Conservation (phyloP, 2,113 vertebrate genomes). For the Aptenodytes forsteri region DNA sequence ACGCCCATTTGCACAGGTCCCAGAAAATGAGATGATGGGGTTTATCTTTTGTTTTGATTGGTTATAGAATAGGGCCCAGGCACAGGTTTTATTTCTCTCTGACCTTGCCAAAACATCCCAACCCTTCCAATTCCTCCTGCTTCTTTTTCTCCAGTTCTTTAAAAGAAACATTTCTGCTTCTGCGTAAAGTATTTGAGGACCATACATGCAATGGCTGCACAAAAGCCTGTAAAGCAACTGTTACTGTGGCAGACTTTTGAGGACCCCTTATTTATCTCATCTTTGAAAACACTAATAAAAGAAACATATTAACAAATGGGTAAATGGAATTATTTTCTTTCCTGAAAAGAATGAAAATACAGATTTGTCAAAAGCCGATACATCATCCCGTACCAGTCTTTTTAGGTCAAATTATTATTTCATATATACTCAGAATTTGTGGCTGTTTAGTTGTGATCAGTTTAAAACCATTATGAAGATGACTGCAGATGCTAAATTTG, state of each 20-base stretch:
- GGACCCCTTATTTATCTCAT: neutral
- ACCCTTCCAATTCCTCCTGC: neutral
- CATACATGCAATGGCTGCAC: neutral
- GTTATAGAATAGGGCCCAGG: neutral
- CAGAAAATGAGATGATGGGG: neutral
- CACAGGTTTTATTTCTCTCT: neutral
- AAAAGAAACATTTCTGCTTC: neutral
- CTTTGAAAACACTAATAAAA: neutral
- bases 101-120: neutral
- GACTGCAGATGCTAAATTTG: neutral
- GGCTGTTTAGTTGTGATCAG: neutral
- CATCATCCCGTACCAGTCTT: neutral
- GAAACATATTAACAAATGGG: neutral
- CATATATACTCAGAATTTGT: neutral
- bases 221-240: neutral
- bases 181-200: neutral
- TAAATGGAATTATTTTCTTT: neutral
- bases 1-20: fast-evolving
- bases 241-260: neutral
- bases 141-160: neutral
- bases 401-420: neutral
- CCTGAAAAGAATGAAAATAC: neutral
- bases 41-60: neutral
- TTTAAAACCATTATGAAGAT: neutral
- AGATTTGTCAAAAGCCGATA: neutral